Evolutionary conservation across 2,113 vertebrate genomes (phyloP).

Genomic region (Pionites leucogaster): DNA sequence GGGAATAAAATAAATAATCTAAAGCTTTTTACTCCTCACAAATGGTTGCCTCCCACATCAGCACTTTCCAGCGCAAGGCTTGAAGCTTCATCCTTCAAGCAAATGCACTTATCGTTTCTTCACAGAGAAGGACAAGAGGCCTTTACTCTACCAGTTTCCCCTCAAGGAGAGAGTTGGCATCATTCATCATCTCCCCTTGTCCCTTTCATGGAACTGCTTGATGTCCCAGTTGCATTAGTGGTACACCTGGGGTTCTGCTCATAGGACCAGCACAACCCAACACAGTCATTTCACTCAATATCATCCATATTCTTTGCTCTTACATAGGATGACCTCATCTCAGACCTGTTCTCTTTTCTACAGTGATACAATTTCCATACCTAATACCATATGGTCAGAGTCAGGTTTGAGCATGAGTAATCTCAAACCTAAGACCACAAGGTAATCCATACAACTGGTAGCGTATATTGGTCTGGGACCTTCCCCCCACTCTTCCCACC

Average conservation of each 20-base stretch:
- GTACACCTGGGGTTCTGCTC: neutral
- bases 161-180: neutral
- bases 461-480: neutral
- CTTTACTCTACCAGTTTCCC: neutral
- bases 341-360: conserved; percentile 7
- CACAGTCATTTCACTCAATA: neutral
- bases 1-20: neutral
- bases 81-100: neutral
- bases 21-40: neutral
- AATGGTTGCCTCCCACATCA: neutral
- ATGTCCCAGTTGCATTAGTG: neutral
- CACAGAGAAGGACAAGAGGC: neutral
- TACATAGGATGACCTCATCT: neutral
- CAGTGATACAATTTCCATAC: neutral
- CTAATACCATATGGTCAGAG: neutral
- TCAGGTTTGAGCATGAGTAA: neutral
- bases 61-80: neutral
- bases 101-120: neutral
- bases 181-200: neutral
- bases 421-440: neutral
- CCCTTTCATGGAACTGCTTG: neutral
- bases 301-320: neutral
- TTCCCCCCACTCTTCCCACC: neutral
- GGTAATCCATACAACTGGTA: neutral
- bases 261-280: neutral